These are phyloP conservation scores for Cosmia pyralina DNA, from an alignment of 2,888 invertebrate species.

Conservation along the genomic window DNA sequence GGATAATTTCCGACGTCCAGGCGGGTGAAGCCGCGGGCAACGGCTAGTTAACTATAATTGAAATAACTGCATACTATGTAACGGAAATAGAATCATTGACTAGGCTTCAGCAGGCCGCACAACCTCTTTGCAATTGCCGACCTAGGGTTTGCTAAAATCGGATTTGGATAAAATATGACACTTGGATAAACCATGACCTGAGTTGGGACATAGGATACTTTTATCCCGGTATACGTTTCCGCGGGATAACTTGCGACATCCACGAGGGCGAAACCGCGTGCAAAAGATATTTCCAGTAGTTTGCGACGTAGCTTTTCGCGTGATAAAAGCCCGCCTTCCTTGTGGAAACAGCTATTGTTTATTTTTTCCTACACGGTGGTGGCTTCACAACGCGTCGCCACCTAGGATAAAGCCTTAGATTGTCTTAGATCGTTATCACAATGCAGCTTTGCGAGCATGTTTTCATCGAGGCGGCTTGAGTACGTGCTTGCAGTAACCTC, in stretches of 20 bases:
- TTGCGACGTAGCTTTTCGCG: background rate
- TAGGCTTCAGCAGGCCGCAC: no score
- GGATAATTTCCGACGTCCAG: no score
- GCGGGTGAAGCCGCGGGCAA: no score
- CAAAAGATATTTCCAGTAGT: background rate
- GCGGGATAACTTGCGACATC: background rate
- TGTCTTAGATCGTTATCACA: constrained; percentile 7
- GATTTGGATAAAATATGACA: no score
- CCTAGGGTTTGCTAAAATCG: no score
- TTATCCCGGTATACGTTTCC: background rate
- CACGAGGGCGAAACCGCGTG: no score
- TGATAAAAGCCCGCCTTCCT: constrained; percentile 19
- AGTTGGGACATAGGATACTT: background rate
- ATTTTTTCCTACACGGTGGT: constrained; percentile 18
- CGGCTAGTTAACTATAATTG: no score
- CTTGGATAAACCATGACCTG: background rate
- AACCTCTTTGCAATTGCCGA: no score
- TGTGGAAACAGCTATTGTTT: constrained; percentile 24
- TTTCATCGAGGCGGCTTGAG: background rate
- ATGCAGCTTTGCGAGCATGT: background rate
- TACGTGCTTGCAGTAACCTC: background rate
- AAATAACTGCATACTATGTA: no score
- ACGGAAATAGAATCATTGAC: no score
- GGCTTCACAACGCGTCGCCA: constrained; percentile 18
- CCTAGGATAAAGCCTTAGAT: constrained; percentile 14